Conservation (phyloP, 2,113 vertebrate species). For the Paraplagusia blochii region DNA sequence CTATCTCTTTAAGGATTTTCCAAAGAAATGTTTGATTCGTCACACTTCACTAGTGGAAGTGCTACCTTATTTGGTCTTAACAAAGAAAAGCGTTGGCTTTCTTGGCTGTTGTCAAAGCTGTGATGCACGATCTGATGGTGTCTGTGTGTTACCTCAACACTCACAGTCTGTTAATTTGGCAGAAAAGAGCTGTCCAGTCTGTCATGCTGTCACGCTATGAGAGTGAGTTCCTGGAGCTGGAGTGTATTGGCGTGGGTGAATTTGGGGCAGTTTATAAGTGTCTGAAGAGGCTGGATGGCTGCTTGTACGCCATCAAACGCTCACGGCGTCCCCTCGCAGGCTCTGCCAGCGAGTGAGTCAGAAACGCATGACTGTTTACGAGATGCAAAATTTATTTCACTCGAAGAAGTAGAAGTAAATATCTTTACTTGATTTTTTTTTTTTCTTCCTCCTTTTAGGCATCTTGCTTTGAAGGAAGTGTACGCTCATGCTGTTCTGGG, state of each 20-base stretch:
- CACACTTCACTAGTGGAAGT: slow-evolving; percentile 14
- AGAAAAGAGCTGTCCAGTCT: slow-evolving; percentile 83
- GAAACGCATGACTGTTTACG: not conserved
- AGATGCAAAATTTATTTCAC: not conserved
- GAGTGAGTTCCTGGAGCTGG: slow-evolving; percentile 93
- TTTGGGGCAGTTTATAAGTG: slow-evolving; percentile 95
- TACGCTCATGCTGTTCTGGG: slow-evolving; percentile 95
- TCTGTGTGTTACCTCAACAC: slow-evolving; percentile 27
- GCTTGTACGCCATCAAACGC: slow-evolving; percentile 92
- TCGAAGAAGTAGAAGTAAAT: not conserved
- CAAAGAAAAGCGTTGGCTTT: not conserved
- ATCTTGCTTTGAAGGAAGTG: slow-evolving; percentile 87
- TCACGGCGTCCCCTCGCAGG: slow-evolving; percentile 84
- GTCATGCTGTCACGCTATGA: slow-evolving; percentile 91
- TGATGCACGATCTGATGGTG: slow-evolving; percentile 44
- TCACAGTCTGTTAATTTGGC: slow-evolving; percentile 53
- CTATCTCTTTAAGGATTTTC: slow-evolving; percentile 32
- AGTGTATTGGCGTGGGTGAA: slow-evolving; percentile 88
- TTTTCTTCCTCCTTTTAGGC: slow-evolving; percentile 65
- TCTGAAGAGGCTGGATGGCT: slow-evolving; percentile 95
- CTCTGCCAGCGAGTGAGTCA: slow-evolving; percentile 90
- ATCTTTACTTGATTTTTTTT: not conserved
- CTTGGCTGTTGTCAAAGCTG: slow-evolving; percentile 2
- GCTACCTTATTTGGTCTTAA: slow-evolving; percentile 48
- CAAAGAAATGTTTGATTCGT: slow-evolving; percentile 14